Evolutionary conservation across 2,113 vertebrate species (phyloP).

Genomic region (Platichthys flesus): DNA sequence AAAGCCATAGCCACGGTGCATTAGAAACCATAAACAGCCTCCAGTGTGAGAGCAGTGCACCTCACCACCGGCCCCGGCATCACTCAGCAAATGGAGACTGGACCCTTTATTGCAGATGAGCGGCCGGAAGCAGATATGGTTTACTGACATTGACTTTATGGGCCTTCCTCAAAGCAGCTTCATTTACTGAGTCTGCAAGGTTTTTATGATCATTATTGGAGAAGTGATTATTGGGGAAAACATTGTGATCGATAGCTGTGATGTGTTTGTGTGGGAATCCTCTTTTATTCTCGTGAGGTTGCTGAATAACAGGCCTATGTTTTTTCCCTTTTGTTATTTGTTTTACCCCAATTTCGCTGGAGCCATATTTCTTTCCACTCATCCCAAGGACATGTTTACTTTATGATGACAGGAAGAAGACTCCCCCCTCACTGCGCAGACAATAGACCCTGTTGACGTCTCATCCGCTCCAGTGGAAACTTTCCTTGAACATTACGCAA

Average conservation of each 20-base stretch:
- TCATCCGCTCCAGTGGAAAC: constrained; percentile 49
- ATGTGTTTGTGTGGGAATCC: constrained; percentile 10
- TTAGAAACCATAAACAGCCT: constrained; percentile 65
- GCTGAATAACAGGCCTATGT: neutral
- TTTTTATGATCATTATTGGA: constrained; percentile 9
- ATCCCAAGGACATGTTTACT: constrained; percentile 43
- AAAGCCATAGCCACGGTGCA: constrained; percentile 52
- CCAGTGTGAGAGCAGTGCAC: constrained; percentile 36
- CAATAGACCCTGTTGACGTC: constrained; percentile 37
- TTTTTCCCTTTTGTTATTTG: constrained; percentile 3
- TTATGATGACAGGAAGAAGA: constrained; percentile 42
- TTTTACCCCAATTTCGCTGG: neutral
- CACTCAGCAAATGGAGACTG: constrained; percentile 65
- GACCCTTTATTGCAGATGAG: constrained; percentile 54
- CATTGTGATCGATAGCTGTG: constrained; percentile 9
- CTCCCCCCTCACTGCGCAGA: constrained; percentile 18
- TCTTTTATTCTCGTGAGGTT: constrained; percentile 13
- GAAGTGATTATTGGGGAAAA: constrained; percentile 30
- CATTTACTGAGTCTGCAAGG: constrained; percentile 37
- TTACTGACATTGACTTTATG: constrained; percentile 55
- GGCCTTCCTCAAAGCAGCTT: constrained; percentile 35
- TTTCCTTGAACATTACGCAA: constrained; percentile 38
- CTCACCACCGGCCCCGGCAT: constrained; percentile 12
- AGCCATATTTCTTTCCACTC: constrained; percentile 3
- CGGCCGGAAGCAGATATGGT: constrained; percentile 51